These are phyloP conservation scores for Gracilinanus agilis DNA, from an alignment of 2,113 vertebrate species.

Conservation along the genomic window DNA sequence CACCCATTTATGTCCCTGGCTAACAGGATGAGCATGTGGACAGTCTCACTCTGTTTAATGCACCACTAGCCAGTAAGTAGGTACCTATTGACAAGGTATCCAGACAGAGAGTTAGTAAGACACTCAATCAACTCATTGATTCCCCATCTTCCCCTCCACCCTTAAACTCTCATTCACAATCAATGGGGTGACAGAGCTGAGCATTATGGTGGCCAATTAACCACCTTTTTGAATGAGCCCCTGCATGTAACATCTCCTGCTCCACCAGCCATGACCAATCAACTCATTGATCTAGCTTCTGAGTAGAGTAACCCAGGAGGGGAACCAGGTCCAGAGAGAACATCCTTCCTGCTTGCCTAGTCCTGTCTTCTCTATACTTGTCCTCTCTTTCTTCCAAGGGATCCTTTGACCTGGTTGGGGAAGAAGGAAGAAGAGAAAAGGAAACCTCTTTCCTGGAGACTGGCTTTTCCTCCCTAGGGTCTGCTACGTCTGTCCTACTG, in stretches of 20 bases:
- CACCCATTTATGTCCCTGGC: background rate
- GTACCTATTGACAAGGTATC: constrained; percentile 90
- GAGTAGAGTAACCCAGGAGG: background rate
- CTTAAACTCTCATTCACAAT: constrained; percentile 78
- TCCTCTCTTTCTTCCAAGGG: background rate
- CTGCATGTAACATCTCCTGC: constrained; percentile 83
- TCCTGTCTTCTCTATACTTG: background rate
- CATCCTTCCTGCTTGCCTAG: background rate
- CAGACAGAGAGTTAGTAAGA: constrained; percentile 90
- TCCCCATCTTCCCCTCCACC: constrained; percentile 60
- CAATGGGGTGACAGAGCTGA: constrained; percentile 88
- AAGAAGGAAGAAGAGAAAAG: background rate
- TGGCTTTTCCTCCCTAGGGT: background rate
- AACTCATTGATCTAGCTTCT: constrained; percentile 61
- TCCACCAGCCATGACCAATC: constrained; percentile 84
- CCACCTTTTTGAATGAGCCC: constrained; percentile 81
- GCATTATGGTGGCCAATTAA: constrained; percentile 86
- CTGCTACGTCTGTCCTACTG: background rate
- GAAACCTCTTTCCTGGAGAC: constrained; percentile 3
- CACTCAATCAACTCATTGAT: constrained; percentile 94
- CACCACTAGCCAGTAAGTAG: constrained; percentile 85
- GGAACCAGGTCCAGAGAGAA: constrained; percentile 45
- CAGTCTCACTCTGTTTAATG: constrained; percentile 42
- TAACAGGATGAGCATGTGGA: constrained; percentile 57
- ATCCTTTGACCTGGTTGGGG: background rate